These are phyloP conservation scores for Pararge aegeria DNA, from an alignment of 1,140 invertebrate genomes.

Conservation along the genomic window DNA sequence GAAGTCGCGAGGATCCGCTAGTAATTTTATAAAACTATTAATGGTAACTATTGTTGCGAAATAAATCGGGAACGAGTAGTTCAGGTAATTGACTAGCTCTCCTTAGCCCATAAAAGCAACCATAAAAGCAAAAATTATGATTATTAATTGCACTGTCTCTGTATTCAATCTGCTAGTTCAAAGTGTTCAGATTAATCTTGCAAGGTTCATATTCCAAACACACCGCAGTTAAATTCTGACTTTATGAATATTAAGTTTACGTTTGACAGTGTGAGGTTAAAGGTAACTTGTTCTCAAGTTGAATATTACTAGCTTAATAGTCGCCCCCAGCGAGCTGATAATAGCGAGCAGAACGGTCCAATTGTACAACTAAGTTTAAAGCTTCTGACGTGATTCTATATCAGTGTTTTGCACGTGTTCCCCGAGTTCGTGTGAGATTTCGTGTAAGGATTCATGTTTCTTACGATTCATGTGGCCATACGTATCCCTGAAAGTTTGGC, in stretches of 20 bases:
- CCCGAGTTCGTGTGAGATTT: not conserved
- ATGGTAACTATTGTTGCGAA: no score
- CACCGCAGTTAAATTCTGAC: not conserved
- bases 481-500: not conserved
- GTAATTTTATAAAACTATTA: no score
- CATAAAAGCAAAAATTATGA: no score
- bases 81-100: no score
- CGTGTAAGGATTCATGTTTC: not conserved
- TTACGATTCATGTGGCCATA: not conserved
- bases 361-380: slow-evolving; percentile 9
- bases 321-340: slow-evolving; percentile 5
- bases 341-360: slow-evolving; percentile 5
- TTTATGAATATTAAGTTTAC: slow-evolving; percentile 3
- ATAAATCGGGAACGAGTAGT: no score
- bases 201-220: not conserved
- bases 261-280: not conserved
- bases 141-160: no score
- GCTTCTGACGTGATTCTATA: slow-evolving; percentile 7
- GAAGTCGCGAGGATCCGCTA: no score
- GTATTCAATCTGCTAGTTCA: no score
- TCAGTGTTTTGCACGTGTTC: not conserved
- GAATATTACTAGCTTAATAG: slow-evolving; percentile 7
- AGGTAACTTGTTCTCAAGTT: slow-evolving; percentile 7
- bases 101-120: no score
- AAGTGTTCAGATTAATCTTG: not conserved